Evolutionary conservation across 2,797 vertebrate species (phyloP).

Genomic region (Graptemys geographica): DNA sequence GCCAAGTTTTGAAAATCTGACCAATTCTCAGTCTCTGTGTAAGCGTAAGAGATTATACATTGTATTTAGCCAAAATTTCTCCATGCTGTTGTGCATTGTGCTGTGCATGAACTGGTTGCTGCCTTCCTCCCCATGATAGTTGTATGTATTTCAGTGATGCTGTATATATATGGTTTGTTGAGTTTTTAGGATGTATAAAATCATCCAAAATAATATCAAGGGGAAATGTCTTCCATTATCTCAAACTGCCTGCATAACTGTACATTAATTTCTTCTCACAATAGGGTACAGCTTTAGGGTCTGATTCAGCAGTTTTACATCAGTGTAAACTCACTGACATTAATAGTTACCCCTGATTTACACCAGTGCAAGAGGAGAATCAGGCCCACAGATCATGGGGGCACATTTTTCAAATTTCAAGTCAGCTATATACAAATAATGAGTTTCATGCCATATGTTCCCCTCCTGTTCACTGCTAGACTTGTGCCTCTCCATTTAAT

Average conservation of each 20-base stretch:
- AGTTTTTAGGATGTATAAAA: background rate
- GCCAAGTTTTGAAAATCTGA: background rate
- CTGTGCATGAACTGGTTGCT: background rate
- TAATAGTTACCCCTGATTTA: background rate
- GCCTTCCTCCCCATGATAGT: background rate
- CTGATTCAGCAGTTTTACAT: background rate
- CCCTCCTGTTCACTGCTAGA: background rate
- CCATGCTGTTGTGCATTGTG: background rate
- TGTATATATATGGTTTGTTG: background rate
- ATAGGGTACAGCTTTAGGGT: background rate
- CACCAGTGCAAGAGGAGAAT: background rate
- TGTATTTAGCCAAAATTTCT: background rate
- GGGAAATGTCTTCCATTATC: background rate
- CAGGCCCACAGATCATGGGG: background rate
- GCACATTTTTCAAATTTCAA: background rate
- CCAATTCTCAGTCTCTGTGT: background rate
- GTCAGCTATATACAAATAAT: background rate
- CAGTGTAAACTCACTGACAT: background rate
- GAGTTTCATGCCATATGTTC: background rate
- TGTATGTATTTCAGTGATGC: background rate
- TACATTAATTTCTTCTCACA: background rate
- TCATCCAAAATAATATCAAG: background rate
- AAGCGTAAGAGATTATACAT: background rate
- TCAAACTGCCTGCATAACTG: background rate
- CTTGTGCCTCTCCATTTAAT: background rate